Conservation (phyloP, 2,888 invertebrate species). For the Eupithecia dodoneata region DNA sequence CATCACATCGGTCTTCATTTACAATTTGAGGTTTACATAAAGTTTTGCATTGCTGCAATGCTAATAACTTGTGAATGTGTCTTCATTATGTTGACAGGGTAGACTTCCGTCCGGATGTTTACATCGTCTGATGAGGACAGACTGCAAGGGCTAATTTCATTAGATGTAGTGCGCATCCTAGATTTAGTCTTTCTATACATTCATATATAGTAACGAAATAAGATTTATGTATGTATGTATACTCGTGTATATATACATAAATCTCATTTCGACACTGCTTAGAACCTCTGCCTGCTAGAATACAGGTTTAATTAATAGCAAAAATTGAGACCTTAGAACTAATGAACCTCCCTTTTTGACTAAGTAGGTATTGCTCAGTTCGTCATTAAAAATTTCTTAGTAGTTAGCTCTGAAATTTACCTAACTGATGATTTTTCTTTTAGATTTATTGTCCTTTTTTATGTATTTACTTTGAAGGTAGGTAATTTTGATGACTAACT, state of each 20-base stretch:
- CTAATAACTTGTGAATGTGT: not conserved
- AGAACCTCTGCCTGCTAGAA: not conserved
- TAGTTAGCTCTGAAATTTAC: too few relatives aligned
- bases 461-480: too few relatives aligned
- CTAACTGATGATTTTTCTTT: too few relatives aligned
- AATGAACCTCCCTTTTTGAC: too few relatives aligned
- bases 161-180: not conserved
- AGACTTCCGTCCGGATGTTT: not conserved
- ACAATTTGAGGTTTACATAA: too few relatives aligned
- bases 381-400: too few relatives aligned
- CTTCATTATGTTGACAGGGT: not conserved
- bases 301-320: not conserved
- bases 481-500: too few relatives aligned
- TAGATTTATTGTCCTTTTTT: too few relatives aligned
- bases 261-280: not conserved
- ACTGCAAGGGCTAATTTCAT: not conserved
- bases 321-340: conserved; percentile 1
- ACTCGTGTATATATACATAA: too few relatives aligned
- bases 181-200: not conserved
- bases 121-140: not conserved
- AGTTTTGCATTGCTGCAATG: not conserved
- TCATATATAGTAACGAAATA: too few relatives aligned
- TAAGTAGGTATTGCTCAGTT: too few relatives aligned
- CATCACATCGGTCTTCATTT: not conserved
- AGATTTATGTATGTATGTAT: too few relatives aligned